Percentiles rank a stretch among this genome's conserved stretches.
Evolutionary conservation across 2,888 invertebrate species (phyloP).

Genomic region (Rhorus exstirpatorius): DNA sequence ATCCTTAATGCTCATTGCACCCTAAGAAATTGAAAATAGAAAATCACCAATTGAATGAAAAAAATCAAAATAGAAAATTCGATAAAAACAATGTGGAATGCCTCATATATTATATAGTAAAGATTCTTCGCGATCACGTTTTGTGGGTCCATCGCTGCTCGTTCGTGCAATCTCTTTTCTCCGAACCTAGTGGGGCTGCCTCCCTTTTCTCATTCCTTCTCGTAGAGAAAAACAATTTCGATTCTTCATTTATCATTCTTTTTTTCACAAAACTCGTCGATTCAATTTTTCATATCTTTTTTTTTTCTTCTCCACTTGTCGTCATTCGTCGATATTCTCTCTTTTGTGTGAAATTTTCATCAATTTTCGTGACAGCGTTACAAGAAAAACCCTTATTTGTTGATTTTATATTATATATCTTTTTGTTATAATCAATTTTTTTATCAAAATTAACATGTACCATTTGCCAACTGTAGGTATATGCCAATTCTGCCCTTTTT

Average conservation of each 20-base stretch:
- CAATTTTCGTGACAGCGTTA: slow-evolving; percentile 1
- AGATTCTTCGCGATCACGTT: slow-evolving; percentile 31
- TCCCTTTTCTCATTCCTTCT: slow-evolving; percentile 23
- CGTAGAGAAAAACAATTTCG: slow-evolving; percentile 35
- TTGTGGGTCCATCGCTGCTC: slow-evolving; percentile 21
- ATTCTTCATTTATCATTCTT: slow-evolving; percentile 42
- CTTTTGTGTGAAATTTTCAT: slow-evolving; percentile 1
- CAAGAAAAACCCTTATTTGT: too few relatives aligned
- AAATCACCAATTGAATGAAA: too few relatives aligned
- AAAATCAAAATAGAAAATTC: too few relatives aligned
- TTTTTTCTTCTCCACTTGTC: slow-evolving; percentile 6
- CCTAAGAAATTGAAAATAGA: neutral
- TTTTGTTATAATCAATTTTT: too few relatives aligned
- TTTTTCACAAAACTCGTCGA: slow-evolving; percentile 36
- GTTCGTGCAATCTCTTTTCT: slow-evolving; percentile 18
- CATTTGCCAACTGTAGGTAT: too few relatives aligned
- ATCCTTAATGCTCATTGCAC: too few relatives aligned
- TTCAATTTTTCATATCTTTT: slow-evolving; percentile 2
- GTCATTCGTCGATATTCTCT: neutral
- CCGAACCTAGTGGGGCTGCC: neutral
- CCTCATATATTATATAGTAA: slow-evolving; percentile 8
- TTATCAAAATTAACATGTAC: too few relatives aligned
- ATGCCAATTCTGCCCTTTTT: too few relatives aligned
- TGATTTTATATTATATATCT: too few relatives aligned
- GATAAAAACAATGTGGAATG: slow-evolving; percentile 29